These are phyloP conservation scores for Nomada goodeniana DNA, from an alignment of 2,888 invertebrate species.

Conservation along the genomic window DNA sequence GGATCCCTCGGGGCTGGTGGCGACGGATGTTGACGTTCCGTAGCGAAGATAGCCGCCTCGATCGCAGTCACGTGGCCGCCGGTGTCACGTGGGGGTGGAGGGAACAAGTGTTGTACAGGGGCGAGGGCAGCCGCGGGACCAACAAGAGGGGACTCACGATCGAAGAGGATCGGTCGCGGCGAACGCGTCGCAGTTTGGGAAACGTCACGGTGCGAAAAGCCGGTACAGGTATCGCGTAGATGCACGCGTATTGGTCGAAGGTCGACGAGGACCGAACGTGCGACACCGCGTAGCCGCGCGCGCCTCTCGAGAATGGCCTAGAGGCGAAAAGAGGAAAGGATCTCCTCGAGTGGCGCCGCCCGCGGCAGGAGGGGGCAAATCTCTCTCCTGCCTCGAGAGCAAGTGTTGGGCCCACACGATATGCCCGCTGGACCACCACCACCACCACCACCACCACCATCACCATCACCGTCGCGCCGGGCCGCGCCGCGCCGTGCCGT, in stretches of 20 bases:
- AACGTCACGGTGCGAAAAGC: constrained; percentile 70
- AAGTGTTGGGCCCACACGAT: constrained; percentile 75
- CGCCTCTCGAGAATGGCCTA: constrained; percentile 85
- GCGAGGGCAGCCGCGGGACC: background rate
- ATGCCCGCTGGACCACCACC: constrained; percentile 78
- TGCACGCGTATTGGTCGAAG: constrained; percentile 76
- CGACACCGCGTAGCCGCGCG: constrained; percentile 83
- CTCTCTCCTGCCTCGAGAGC: constrained; percentile 69
- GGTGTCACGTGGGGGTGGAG: constrained; percentile 65
- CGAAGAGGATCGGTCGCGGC: background rate
- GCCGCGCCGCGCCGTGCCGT: constrained; percentile 56
- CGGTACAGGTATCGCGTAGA: constrained; percentile 47
- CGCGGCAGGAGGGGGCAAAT: constrained; percentile 78
- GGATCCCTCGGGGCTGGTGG: constrained; percentile 26
- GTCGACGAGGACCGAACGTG: constrained; percentile 77
- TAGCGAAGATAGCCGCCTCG: constrained; percentile 33
- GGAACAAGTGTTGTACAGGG: constrained; percentile 2
- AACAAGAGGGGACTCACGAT: background rate
- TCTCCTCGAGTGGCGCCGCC: constrained; percentile 82
- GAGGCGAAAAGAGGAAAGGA: constrained; percentile 86
- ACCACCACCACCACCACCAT: constrained; percentile 83
- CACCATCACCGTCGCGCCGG: constrained; percentile 33
- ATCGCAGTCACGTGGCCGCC: constrained; percentile 50
- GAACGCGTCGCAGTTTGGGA: constrained; percentile 65
- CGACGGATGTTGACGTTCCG: constrained; percentile 45